Evolutionary conservation across 1,140 invertebrate genomes (phyloP), one percentile per base, ranked within the genome.

Genomic region (Frieseomelitta varia): DNA sequence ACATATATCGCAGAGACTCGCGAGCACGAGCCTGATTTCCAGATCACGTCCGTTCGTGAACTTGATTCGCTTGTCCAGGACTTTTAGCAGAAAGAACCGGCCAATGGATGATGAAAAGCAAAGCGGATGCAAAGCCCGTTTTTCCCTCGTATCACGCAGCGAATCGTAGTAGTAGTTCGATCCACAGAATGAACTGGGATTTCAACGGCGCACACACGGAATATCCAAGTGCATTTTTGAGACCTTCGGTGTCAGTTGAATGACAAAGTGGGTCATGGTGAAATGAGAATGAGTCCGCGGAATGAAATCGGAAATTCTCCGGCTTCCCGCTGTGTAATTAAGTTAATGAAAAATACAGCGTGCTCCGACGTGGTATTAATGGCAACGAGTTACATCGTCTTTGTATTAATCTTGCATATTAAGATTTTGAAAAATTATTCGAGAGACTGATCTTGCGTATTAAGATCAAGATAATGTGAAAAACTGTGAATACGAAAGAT

Each of bases 51-150:
- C 81, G 24, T 79, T 74, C 53, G 30, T 47, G 79, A 51, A 71
- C 72, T 74, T 87, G 81, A 88, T 85, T 81, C 85, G 78, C 83
- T 47, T 47, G 85, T 87, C 56, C 77, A 34, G 56, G 69, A 83
- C 27, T 65, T 75, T 75, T 65, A 63, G 17, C 39, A 58, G 39
- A 65, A 81, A 56, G 34, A 27, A 81, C 75, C 24, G 27, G 34
- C 24, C 30, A 12, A 21, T n/a, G 71, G 71, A 14, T 27, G 58
- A 34, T 14, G 71, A 65, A 81, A 74, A 53, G 21, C 58, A 47
- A 8, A 2, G 71, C 47, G 47, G 58, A 10, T 74, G 53, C 79
- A 47, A 47, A 47, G 30, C 65, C 39, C 47, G 11, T 63, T 65
- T 17, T 17, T 19, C 15, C 47, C 39, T 47, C 39, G 39, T 39